Evolutionary conservation across 1,140 invertebrate species (phyloP).

Genomic region (Drosophila parabipectinata): DNA sequence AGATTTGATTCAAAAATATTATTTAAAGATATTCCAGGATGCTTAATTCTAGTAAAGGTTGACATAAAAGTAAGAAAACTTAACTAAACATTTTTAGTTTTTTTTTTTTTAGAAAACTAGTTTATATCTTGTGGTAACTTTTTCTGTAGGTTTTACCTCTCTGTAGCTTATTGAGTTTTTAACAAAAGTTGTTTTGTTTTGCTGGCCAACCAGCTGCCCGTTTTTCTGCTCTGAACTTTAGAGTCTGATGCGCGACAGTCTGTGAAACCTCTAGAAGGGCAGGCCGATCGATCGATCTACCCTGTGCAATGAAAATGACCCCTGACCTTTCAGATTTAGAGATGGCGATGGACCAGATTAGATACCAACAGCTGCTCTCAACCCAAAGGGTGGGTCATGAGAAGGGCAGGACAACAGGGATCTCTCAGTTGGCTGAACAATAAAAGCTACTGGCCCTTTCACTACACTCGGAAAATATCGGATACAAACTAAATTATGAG

Average conservation of each 20-base stretch:
- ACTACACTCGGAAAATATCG: constrained; percentile 4
- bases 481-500: too few species aligned
- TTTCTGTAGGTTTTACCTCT: constrained; percentile 45
- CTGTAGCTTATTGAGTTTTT: constrained; percentile 58
- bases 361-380: constrained; percentile 70
- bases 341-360: constrained; percentile 61
- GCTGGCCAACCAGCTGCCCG: constrained; percentile 14
- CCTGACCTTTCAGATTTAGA: constrained; percentile 29
- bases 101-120: constrained; percentile 16
- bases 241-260: constrained; percentile 54
- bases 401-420: constrained; percentile 28
- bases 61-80: background rate
- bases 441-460: constrained; percentile 63
- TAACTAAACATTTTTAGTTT: background rate
- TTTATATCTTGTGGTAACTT: constrained; percentile 40
- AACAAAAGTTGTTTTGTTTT: constrained; percentile 48
- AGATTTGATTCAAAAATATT: background rate
- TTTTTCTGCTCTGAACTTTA: constrained; percentile 13
- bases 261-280: constrained; percentile 64
- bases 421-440: constrained; percentile 73
- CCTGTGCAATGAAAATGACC: constrained; percentile 29
- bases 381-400: constrained; percentile 7
- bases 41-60: background rate
- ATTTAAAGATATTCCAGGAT: background rate
- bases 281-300: constrained; percentile 58